A percentile compares a stretch with the other conserved stretches of the same genome.
Evolutionary conservation across 1,140 invertebrate genomes (phyloP).

Genomic region (Andrena cerasifolii): DNA sequence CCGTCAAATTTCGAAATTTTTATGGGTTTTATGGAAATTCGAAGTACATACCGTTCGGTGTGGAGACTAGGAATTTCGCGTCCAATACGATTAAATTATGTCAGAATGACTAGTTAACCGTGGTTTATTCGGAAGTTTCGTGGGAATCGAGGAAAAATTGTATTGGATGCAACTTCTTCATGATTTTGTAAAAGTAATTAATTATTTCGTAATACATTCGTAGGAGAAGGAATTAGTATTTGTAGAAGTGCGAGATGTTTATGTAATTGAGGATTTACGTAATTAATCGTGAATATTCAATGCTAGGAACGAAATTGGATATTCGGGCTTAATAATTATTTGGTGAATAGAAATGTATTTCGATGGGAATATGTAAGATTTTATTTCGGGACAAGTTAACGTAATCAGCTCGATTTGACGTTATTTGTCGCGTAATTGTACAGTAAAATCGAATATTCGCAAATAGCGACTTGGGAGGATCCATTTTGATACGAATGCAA

Average conservation of each 20-base stretch:
- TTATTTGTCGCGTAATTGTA: not conserved
- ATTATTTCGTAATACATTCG: not conserved
- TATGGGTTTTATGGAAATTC: not conserved
- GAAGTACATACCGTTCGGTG: not conserved
- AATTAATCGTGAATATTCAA: not conserved
- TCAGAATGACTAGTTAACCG: too few relatives aligned
- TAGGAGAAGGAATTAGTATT: not conserved
- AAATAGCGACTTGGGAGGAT: conserved; percentile 23
- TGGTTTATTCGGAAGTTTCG: too few relatives aligned
- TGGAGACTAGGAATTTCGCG: too few relatives aligned
- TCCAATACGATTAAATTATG: not conserved
- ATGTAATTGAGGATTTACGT: not conserved
- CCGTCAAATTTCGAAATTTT: not conserved
- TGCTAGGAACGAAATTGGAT: not conserved
- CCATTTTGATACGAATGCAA: conserved; percentile 72
- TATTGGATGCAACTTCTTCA: not conserved
- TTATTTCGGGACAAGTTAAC: not conserved
- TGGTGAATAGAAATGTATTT: not conserved
- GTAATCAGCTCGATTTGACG: not conserved
- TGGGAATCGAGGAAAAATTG: not conserved
- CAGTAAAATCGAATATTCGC: not conserved
- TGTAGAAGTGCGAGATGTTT: not conserved
- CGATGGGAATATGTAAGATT: not conserved
- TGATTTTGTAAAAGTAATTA: not conserved
- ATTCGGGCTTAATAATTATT: not conserved